phyloP scores from a whole-genome alignment of 1,140 invertebrate genomes.

The Odontomachus brunneus region DNA sequence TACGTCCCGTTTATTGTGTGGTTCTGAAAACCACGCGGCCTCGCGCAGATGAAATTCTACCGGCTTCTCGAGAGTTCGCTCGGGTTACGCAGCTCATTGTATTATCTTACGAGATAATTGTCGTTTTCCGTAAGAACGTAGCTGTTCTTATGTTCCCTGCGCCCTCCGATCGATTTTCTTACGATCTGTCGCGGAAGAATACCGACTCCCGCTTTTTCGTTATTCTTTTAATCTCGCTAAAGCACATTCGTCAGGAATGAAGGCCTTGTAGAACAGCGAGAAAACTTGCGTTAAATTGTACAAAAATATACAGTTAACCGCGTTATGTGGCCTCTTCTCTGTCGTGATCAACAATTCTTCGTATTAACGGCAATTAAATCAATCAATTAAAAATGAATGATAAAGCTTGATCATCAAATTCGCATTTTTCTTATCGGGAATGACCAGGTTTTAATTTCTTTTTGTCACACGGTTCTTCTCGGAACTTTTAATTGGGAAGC shows the following conservation, averaged over 20 bases:
- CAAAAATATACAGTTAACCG: neutral
- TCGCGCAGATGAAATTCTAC: conserved; percentile 35
- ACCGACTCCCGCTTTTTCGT: neutral
- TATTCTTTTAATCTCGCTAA: neutral
- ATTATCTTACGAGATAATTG: conserved; percentile 19
- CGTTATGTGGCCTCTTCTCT: too few species aligned
- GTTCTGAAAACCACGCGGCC: neutral
- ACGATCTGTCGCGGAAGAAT: neutral
- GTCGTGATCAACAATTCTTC: too few species aligned
- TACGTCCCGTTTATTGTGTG: neutral
- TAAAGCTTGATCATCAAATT: neutral
- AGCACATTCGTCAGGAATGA: neutral
- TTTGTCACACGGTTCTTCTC: too few species aligned
- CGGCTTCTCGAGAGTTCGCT: neutral
- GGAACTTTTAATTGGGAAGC: too few species aligned
- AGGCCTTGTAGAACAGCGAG: neutral
- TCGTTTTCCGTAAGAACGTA: neutral
- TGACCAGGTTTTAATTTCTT: neutral
- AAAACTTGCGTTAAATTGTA: neutral
- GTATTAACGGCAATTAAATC: too few species aligned
- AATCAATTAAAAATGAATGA: conserved; percentile 1
- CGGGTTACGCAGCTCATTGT: neutral
- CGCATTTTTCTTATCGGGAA: neutral
- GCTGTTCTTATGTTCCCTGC: neutral
- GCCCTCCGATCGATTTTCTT: neutral